Percentiles rank a stretch among this genome's conserved stretches.
Conservation (phyloP, 2,888 invertebrate genomes). For the Trichopria drosophilae region DNA sequence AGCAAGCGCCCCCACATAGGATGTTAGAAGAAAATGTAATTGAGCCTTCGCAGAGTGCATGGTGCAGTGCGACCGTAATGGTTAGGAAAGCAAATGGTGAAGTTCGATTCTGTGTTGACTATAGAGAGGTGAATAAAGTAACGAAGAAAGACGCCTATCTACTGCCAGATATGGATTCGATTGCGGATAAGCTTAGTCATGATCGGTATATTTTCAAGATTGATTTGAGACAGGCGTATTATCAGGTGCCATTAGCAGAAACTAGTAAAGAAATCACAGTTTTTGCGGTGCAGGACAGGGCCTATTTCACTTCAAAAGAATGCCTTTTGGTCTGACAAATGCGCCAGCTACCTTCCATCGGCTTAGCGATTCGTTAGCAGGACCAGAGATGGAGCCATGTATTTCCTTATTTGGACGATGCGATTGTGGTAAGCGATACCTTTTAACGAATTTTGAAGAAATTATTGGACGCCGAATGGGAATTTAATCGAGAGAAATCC, state of each 20-base stretch:
- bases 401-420: too few species aligned
- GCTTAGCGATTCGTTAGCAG: slow-evolving; percentile 31
- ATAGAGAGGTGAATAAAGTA: slow-evolving; percentile 40
- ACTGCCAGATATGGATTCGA: slow-evolving; percentile 26
- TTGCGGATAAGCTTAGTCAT: slow-evolving; percentile 40
- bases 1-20: slow-evolving; percentile 19
- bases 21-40: slow-evolving; percentile 23
- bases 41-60: slow-evolving; percentile 29
- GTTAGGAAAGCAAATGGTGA: slow-evolving; percentile 5
- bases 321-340: slow-evolving; percentile 26
- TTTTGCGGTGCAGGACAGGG: slow-evolving; percentile 33
- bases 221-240: slow-evolving; percentile 33
- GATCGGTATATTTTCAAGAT: slow-evolving; percentile 33
- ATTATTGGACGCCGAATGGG: slow-evolving; percentile 10
- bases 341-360: slow-evolving; percentile 37
- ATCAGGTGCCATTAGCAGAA: slow-evolving; percentile 29
- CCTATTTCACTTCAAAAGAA: slow-evolving; percentile 33
- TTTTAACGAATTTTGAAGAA: slow-evolving; percentile 20
- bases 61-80: slow-evolving; percentile 21
- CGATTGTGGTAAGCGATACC: slow-evolving; percentile 21
- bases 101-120: slow-evolving; percentile 11
- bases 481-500: too few species aligned
- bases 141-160: slow-evolving; percentile 35
- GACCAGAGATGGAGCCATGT: slow-evolving; percentile 30
- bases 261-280: slow-evolving; percentile 32